A percentile compares a stretch with the other conserved stretches of the same genome.
These are phyloP conservation scores for Meriones unguiculatus DNA, from an alignment of 2,113 vertebrate genomes.

Conservation along the genomic window DNA sequence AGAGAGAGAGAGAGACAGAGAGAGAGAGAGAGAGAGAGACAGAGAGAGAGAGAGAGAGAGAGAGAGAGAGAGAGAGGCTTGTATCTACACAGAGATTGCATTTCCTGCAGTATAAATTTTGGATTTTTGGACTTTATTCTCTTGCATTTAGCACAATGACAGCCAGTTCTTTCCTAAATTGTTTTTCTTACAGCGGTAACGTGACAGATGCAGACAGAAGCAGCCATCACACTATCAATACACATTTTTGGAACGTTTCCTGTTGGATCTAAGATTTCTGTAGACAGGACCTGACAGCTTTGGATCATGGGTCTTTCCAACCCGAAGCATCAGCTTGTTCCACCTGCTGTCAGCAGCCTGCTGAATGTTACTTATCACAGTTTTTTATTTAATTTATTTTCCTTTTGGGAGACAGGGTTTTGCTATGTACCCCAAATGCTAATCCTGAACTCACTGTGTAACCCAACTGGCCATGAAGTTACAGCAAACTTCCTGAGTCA, in stretches of 20 bases:
- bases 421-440: not conserved
- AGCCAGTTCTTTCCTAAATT: not conserved
- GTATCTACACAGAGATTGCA: not conserved
- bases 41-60: not conserved
- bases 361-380: not conserved
- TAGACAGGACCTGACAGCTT: not conserved
- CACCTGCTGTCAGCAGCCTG: not conserved
- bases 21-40: not conserved
- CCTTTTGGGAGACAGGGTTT: not conserved
- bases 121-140: not conserved
- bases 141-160: not conserved
- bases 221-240: not conserved
- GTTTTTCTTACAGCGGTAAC: not conserved
- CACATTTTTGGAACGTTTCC: not conserved
- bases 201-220: not conserved
- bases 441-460: not conserved
- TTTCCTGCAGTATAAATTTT: not conserved
- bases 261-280: not conserved
- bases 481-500: not conserved
- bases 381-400: not conserved
- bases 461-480: not conserved
- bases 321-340: not conserved
- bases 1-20: not conserved
- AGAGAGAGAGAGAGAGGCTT: not conserved
- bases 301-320: not conserved